A percentile compares a stretch with the other conserved stretches of the same genome.
These are phyloP conservation scores for Ciconia nigra DNA, from an alignment of 2,797 vertebrate species.

Conservation along the genomic window DNA sequence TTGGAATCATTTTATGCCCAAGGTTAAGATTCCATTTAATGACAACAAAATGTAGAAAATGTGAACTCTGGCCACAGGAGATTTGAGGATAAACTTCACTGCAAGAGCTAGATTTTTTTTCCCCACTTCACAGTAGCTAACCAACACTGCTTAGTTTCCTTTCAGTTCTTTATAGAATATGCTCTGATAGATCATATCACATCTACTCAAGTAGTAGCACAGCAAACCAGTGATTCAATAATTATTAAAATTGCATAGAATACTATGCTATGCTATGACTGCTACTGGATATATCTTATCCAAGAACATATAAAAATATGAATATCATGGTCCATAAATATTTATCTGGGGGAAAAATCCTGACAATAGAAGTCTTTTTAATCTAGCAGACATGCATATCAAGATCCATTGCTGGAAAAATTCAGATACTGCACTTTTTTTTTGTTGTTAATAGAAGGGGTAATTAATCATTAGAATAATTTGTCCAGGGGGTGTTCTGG, in stretches of 20 bases:
- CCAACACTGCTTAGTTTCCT: not conserved
- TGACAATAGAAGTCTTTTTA: not conserved
- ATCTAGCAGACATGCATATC: not conserved
- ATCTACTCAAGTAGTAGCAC: not conserved
- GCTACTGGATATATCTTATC: not conserved
- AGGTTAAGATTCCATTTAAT: not conserved
- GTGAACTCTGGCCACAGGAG: not conserved
- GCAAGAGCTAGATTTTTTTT: not conserved
- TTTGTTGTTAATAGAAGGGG: not conserved
- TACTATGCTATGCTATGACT: not conserved
- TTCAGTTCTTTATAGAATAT: not conserved
- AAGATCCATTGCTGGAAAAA: not conserved
- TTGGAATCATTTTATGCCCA: not conserved
- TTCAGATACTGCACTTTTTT: not conserved
- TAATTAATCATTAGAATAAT: slow-evolving; percentile 29
- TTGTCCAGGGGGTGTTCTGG: not conserved
- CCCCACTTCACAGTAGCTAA: not conserved
- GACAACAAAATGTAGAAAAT: not conserved
- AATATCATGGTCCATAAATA: not conserved
- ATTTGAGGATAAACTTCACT: not conserved
- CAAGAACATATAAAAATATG: not conserved
- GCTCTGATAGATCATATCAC: not conserved
- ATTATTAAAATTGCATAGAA: not conserved
- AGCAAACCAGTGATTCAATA: not conserved
- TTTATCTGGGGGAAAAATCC: not conserved